Evolutionary conservation across 2,888 invertebrate species (phyloP).

Genomic region (Prosapia bicincta): DNA sequence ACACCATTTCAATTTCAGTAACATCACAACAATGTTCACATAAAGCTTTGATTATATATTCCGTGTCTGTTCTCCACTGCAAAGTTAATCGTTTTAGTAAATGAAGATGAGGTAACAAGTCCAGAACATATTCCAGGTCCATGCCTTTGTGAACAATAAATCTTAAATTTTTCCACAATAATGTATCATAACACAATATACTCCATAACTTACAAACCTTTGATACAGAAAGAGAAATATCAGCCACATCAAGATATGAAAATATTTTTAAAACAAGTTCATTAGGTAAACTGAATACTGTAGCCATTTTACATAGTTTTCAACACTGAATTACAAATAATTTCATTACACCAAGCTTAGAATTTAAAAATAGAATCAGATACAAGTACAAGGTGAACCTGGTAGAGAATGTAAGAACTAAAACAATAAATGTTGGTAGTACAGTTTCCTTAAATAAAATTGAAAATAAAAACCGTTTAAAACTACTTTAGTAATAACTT

Average conservation of each 20-base stretch:
- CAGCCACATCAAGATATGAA: slow-evolving; percentile 18
- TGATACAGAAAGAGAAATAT: slow-evolving; percentile 6
- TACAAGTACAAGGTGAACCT: not conserved
- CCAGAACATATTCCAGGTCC: slow-evolving; percentile 7
- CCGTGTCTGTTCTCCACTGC: slow-evolving; percentile 18
- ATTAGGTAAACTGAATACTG: slow-evolving; percentile 12
- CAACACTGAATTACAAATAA: not conserved
- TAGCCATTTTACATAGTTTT: slow-evolving; percentile 9
- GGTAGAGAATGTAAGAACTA: not conserved
- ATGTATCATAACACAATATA: not conserved
- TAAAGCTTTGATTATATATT: slow-evolving; percentile 10
- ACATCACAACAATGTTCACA: slow-evolving; percentile 13
- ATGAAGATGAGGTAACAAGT: slow-evolving; percentile 6
- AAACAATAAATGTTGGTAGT: not conserved
- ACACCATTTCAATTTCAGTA: slow-evolving; percentile 13
- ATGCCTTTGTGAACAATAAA: slow-evolving; percentile 9
- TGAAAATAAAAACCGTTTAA: too few species aligned
- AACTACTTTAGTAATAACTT: too few species aligned
- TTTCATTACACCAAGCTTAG: not conserved
- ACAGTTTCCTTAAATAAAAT: not conserved
- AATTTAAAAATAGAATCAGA: not conserved
- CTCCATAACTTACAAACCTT: slow-evolving; percentile 19
- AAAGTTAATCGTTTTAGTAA: slow-evolving; percentile 6
- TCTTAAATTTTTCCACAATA: slow-evolving; percentile 21
- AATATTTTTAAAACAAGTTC: slow-evolving; percentile 23